Conservation (phyloP, 2,113 vertebrate genomes). For the Micromys minutus region DNA sequence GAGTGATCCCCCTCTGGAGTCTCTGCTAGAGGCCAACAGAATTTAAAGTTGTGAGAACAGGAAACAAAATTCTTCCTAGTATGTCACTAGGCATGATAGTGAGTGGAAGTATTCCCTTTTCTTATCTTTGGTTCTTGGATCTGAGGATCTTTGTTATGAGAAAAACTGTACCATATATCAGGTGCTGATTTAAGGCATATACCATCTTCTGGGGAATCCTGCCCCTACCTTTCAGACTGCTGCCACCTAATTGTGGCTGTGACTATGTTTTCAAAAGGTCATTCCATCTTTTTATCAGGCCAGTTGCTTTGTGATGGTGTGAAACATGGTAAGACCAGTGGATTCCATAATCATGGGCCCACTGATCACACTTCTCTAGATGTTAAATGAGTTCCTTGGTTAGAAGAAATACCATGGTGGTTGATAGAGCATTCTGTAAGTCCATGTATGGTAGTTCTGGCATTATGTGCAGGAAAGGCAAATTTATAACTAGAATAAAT, state of each 20-base stretch:
- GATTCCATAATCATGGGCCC: neutral
- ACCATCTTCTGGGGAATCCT: neutral
- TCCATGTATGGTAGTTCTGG: neutral
- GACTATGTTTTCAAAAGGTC: neutral
- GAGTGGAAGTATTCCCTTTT: neutral
- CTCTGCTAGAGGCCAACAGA: neutral
- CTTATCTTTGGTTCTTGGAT: too few species aligned
- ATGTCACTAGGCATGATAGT: neutral
- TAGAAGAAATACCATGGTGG: neutral
- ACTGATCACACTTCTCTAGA: neutral
- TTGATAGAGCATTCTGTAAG: neutral
- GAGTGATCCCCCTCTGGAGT: too few species aligned
- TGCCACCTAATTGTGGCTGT: neutral
- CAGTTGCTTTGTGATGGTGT: neutral
- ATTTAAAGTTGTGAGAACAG: neutral
- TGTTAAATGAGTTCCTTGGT: neutral
- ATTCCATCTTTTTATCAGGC: neutral
- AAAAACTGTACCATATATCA: neutral
- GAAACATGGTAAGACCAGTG: neutral
- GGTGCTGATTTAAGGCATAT: neutral
- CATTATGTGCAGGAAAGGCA: neutral
- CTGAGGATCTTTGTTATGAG: neutral
- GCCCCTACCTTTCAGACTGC: neutral
- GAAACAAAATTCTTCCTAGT: neutral
- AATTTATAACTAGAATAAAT: neutral